Percentiles rank a stretch among this genome's conserved stretches.
Conservation (phyloP, 2,113 vertebrate genomes). For the Gymnarchus niloticus region DNA sequence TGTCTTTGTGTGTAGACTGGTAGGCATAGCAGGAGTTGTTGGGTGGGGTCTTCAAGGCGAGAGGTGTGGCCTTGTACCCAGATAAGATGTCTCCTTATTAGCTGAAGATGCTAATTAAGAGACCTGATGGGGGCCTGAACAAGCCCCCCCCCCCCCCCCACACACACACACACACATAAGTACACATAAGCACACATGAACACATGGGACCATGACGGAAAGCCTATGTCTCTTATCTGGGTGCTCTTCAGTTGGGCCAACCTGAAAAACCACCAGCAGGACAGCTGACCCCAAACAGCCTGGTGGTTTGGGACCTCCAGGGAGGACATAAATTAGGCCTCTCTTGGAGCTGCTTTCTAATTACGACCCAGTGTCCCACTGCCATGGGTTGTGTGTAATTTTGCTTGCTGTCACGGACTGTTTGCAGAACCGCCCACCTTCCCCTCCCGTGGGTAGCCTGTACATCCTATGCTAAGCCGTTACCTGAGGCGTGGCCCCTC, state of each 20-base stretch:
- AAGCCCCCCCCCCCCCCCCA: conserved; percentile 20
- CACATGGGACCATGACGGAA: not conserved
- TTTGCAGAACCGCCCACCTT: conserved; percentile 54
- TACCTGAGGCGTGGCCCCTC: conserved; percentile 40
- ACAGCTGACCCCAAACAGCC: conserved; percentile 34
- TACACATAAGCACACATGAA: not conserved
- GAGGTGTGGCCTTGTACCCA: conserved; percentile 54
- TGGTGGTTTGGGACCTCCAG: conserved; percentile 36
- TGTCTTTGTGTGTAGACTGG: conserved; percentile 60
- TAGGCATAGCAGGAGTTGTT: conserved; percentile 57
- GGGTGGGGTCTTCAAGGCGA: conserved; percentile 61
- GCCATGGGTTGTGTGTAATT: conserved; percentile 60
- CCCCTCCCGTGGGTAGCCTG: conserved; percentile 33
- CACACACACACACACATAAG: not conserved
- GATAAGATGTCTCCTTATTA: conserved; percentile 62
- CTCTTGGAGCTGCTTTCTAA: conserved; percentile 60
- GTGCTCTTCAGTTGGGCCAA: conserved; percentile 18
- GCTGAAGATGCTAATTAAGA: conserved; percentile 65
- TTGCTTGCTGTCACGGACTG: conserved; percentile 51
- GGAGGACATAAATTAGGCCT: conserved; percentile 58
- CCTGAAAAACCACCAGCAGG: not conserved
- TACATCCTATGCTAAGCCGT: conserved; percentile 46
- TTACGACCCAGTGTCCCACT: conserved; percentile 54
- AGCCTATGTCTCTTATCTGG: not conserved
- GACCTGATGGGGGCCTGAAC: conserved; percentile 63